Base-by-base conservation (phyloP, 92 coral and sea anemone genomes). In the Paramuricea clavata region DNA sequence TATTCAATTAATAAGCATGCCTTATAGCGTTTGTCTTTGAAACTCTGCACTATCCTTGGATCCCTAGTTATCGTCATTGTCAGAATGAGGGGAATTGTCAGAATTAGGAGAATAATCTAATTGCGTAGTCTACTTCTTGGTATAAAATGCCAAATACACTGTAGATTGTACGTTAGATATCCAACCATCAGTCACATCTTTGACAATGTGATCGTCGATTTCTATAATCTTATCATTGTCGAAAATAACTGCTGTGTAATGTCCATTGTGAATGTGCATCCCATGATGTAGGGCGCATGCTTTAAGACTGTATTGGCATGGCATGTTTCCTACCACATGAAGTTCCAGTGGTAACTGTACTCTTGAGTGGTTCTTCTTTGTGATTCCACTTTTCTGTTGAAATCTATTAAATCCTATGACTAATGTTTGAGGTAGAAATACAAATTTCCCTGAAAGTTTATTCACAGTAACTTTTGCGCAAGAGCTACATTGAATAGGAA, bases 261-360 rank as follows among this genome's bases (percentile, higher is more conserved):
- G 87, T 1, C 87, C 81, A 19, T 67, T 70, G 52, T 32, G 26
- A 16, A 83, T 39, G 49, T 22, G 57, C n/a, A 50, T 50, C 21
- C 87, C 87, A 50, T 49, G 59, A 78, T 83, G 87, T 17, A 70
- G 49, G 12, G 76, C 65, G 26, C 50, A 77, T 52, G 47, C 81
- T 17, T 41, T 44, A 2, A 83, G 41, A 15, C 32, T 83, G 54
- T 70, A 83, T 1, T 49, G 69, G 26, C 19, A 17, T 9, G 69
- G 44, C 31, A 6, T 15, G 21, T 60, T 28, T n/a, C 31, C 68
- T 8, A 22, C 21, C 6, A 60, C 32, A 5, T 60, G 30, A n/a
- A 60, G 30, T 60, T 60, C 31, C 33, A 21, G 32, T 22, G 68
- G 68, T 60, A 60, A 60, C 1, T 22, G 31, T 15, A 60, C 68